Evolutionary conservation across 2,888 invertebrate genomes (phyloP).

Genomic region (Elegia similella): DNA sequence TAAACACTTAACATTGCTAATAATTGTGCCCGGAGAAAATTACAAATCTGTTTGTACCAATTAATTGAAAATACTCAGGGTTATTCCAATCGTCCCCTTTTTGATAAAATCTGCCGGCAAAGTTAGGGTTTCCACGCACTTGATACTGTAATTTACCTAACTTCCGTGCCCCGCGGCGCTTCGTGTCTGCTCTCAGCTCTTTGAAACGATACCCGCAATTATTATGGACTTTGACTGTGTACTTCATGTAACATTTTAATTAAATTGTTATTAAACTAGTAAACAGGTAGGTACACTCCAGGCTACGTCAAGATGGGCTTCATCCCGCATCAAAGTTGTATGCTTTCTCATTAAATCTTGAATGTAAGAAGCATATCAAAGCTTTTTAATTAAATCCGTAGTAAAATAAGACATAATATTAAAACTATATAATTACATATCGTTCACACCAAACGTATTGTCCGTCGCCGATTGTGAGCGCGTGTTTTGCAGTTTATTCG

Average conservation of each 20-base stretch:
- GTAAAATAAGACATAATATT: too few relatives aligned
- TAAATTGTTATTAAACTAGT: neutral
- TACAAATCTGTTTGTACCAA: conserved; percentile 55
- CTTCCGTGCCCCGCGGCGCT: conserved; percentile 6
- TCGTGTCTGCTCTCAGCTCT: conserved; percentile 7
- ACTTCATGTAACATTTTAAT: conserved; percentile 1
- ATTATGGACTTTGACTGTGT: neutral
- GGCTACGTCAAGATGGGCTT: too few relatives aligned
- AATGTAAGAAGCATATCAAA: too few relatives aligned
- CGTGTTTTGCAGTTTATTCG: too few relatives aligned
- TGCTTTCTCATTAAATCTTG: too few relatives aligned
- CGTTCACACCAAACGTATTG: too few relatives aligned
- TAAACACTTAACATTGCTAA: conserved; percentile 67
- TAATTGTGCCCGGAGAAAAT: conserved; percentile 53
- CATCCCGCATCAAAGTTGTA: too few relatives aligned
- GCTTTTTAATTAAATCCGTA: too few relatives aligned
- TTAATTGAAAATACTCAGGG: conserved; percentile 42
- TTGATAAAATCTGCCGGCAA: conserved; percentile 23
- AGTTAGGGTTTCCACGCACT: conserved; percentile 18
- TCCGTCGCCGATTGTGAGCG: too few relatives aligned
- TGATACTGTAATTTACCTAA: conserved; percentile 18
- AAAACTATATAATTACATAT: too few relatives aligned
- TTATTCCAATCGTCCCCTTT: conserved; percentile 33
- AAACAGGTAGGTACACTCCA: too few relatives aligned
- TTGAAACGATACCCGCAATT: conserved; percentile 12